Conservation (phyloP, 2,888 invertebrate genomes). For the Hemithea aestivaria region DNA sequence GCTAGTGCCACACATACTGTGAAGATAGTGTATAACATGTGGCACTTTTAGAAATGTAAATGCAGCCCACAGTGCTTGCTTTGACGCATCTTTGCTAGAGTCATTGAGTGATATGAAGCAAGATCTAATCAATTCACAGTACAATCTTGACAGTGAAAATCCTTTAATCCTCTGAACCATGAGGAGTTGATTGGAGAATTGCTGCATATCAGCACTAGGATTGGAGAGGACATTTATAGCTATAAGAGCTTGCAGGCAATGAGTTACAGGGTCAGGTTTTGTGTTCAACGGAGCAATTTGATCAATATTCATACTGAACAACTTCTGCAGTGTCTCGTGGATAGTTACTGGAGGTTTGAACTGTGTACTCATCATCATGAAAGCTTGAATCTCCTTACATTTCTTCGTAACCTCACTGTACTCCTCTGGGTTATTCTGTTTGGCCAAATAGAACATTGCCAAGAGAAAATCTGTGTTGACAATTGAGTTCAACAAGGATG, state of each 20-base stretch:
- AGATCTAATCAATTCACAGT: slow-evolving; percentile 93
- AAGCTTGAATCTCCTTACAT: slow-evolving; percentile 84
- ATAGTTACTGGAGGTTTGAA: slow-evolving; percentile 78
- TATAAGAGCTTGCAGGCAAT: slow-evolving; percentile 88
- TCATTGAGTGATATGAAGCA: slow-evolving; percentile 94
- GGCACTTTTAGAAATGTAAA: slow-evolving; percentile 96
- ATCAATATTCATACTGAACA: slow-evolving; percentile 81
- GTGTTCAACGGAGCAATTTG: slow-evolving; percentile 77
- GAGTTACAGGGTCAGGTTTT: slow-evolving; percentile 82
- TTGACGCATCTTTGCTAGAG: slow-evolving; percentile 86
- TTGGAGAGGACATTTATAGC: slow-evolving; percentile 91
- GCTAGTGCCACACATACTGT: slow-evolving; percentile 75
- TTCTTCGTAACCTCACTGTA: slow-evolving; percentile 84
- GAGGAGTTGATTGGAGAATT: slow-evolving; percentile 88
- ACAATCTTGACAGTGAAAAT: slow-evolving; percentile 88
- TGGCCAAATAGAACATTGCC: slow-evolving; percentile 90
- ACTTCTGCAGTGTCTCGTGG: slow-evolving; percentile 80
- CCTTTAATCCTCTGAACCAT: slow-evolving; percentile 92
- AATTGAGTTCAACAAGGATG: slow-evolving; percentile 82
- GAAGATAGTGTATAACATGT: slow-evolving; percentile 85
- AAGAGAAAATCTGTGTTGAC: slow-evolving; percentile 86
- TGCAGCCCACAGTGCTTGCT: slow-evolving; percentile 95
- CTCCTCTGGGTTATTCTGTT: slow-evolving; percentile 87
- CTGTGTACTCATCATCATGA: slow-evolving; percentile 78
- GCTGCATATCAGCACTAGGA: slow-evolving; percentile 90